phyloP scores from a whole-genome alignment of 2,888 invertebrate species.

The Shargacucullia verbasci region DNA sequence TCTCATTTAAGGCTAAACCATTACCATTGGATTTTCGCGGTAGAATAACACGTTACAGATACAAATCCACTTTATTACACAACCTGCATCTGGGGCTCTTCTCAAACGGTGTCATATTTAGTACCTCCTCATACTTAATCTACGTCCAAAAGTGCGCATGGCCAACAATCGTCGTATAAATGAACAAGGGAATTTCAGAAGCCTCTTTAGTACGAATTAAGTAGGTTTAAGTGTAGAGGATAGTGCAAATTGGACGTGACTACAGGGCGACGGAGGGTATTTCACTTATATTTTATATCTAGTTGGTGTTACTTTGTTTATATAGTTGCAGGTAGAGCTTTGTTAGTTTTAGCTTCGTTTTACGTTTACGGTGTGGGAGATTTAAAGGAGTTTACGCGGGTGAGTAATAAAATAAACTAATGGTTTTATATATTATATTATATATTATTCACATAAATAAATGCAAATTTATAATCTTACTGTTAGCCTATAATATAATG shows the following conservation, averaged over 20 bases:
- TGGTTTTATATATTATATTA: not conserved
- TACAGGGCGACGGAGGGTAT: slow-evolving; percentile 41
- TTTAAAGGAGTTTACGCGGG: slow-evolving; percentile 14
- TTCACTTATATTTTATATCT: slow-evolving; percentile 45
- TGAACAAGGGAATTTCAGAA: slow-evolving; percentile 75
- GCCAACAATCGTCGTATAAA: slow-evolving; percentile 75
- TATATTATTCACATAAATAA: too few species aligned
- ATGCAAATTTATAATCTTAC: too few species aligned
- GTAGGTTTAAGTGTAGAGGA: slow-evolving; percentile 72
- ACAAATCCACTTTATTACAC: too few species aligned
- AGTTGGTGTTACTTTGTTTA: slow-evolving; percentile 44
- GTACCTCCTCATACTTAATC: slow-evolving; percentile 28
- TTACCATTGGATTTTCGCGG: too few species aligned
- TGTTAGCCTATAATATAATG: too few species aligned
- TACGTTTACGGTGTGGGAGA: slow-evolving; percentile 29
- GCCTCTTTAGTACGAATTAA: slow-evolving; percentile 79
- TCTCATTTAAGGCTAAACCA: too few species aligned
- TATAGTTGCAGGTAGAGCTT: slow-evolving; percentile 34
- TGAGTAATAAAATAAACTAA: slow-evolving; percentile 12
- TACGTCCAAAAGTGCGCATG: slow-evolving; percentile 63
- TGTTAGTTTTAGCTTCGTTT: slow-evolving; percentile 37
- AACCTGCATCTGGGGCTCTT: too few species aligned
- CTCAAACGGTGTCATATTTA: slow-evolving; percentile 32
- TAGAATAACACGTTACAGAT: too few species aligned
- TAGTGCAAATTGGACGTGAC: slow-evolving; percentile 70